Percentiles rank a stretch among this genome's conserved stretches.
These are phyloP conservation scores for Ptychochromis oligacanthus DNA, from an alignment of 2,113 vertebrate species.

Conservation along the genomic window DNA sequence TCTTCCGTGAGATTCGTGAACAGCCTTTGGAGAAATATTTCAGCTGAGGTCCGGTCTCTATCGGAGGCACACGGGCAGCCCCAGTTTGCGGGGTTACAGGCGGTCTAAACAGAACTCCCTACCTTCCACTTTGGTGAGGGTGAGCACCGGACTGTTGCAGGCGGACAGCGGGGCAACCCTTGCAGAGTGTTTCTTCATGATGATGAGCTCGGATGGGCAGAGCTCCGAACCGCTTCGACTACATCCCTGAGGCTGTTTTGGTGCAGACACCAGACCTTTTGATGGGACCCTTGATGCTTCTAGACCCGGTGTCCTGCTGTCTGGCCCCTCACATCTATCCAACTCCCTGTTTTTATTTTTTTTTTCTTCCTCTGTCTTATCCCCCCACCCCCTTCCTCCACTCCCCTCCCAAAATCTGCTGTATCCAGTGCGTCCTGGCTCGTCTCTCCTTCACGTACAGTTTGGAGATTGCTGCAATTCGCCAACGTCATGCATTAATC, in stretches of 20 bases:
- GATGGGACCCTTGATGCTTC: conserved; percentile 59
- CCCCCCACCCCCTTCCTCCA: conserved; percentile 41
- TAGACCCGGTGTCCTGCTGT: conserved; percentile 36
- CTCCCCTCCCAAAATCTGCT: conserved; percentile 62
- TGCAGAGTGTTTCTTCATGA: conserved; percentile 97
- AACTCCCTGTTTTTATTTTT: conserved; percentile 30
- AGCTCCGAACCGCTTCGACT: conserved; percentile 84
- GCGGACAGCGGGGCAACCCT: conserved; percentile 95
- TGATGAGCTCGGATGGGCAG: conserved; percentile 83
- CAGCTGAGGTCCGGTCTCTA: background rate
- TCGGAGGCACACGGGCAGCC: background rate
- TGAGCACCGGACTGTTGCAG: conserved; percentile 96
- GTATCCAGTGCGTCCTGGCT: conserved; percentile 58
- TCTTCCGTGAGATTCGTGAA: background rate
- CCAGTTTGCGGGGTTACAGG: conserved; percentile 18
- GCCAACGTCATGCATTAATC: conserved; percentile 67
- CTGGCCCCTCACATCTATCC: conserved; percentile 50
- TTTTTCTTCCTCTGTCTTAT: background rate
- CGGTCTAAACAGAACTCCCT: conserved; percentile 48
- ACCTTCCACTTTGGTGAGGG: conserved; percentile 98
- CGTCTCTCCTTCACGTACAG: conserved; percentile 50
- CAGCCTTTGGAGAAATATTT: background rate
- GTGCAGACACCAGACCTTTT: conserved; percentile 70
- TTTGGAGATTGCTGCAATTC: conserved; percentile 76
- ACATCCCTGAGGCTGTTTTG: conserved; percentile 85